Conservation (phyloP, 2,113 vertebrate genomes). For the Chloropsis hardwickii region DNA sequence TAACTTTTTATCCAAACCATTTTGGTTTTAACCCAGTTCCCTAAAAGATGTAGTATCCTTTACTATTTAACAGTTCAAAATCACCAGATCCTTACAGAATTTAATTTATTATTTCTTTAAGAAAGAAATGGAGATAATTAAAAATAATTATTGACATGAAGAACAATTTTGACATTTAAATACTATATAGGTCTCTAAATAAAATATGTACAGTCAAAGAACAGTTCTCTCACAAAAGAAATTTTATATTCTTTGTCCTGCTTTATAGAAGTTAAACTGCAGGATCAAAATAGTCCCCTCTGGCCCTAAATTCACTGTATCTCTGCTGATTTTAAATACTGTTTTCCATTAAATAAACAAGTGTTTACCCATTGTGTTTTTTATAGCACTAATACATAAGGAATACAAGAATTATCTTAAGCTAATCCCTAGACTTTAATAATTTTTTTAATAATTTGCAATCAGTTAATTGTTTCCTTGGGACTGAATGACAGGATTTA, state of each 20-base stretch:
- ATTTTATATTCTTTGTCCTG: background rate
- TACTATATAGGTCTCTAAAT: background rate
- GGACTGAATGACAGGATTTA: slow-evolving; percentile 5
- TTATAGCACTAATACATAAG: slow-evolving; percentile 10
- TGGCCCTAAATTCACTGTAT: background rate
- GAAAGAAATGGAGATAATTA: background rate
- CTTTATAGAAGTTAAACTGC: background rate
- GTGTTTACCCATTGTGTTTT: background rate
- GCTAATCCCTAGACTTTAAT: slow-evolving; percentile 33
- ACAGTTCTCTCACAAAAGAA: background rate
- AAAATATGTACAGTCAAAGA: background rate
- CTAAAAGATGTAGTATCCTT: background rate
- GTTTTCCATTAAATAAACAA: slow-evolving; percentile 27
- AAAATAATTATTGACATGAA: background rate
- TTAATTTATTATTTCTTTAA: background rate
- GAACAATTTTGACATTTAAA: background rate
- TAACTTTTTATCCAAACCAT: background rate
- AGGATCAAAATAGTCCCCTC: background rate
- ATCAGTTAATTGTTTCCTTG: slow-evolving; percentile 60
- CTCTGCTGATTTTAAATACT: background rate
- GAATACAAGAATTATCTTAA: slow-evolving; percentile 39
- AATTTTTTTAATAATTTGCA: slow-evolving; percentile 15
- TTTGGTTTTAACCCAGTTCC: background rate
- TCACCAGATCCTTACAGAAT: background rate
- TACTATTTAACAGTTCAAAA: background rate